These are phyloP conservation scores for Schrankia costaestrigalis DNA, from an alignment of 2,888 invertebrate species.

Conservation along the genomic window DNA sequence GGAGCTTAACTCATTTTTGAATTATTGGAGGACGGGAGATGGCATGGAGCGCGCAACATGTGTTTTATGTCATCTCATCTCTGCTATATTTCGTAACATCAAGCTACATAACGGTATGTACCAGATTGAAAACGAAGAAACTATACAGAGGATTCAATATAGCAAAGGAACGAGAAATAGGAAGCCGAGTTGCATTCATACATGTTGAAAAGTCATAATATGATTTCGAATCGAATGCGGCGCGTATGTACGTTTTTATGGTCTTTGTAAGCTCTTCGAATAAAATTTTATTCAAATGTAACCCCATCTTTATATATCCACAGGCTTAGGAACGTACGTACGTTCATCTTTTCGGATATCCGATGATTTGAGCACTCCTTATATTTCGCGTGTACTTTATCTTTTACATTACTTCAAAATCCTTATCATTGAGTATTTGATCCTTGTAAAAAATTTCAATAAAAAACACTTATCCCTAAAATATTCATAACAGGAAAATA, in stretches of 20 bases:
- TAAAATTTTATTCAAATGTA: slow-evolving; percentile 56
- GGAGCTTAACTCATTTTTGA: slow-evolving; percentile 65
- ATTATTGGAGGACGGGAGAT: slow-evolving; percentile 60
- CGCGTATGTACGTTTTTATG: slow-evolving; percentile 59
- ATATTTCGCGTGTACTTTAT: slow-evolving; percentile 23
- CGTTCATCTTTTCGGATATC: slow-evolving; percentile 33
- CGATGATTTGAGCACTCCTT: slow-evolving; percentile 29
- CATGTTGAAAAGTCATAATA: slow-evolving; percentile 72
- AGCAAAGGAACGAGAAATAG: slow-evolving; percentile 60
- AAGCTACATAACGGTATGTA: slow-evolving; percentile 45
- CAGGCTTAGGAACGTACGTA: slow-evolving; percentile 35
- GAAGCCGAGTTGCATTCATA: slow-evolving; percentile 66
- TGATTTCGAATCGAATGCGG: slow-evolving; percentile 69
- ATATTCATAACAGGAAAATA: slow-evolving; percentile 26
- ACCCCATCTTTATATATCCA: slow-evolving; percentile 35
- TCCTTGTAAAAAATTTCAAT: slow-evolving; percentile 17
- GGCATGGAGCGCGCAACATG: slow-evolving; percentile 65
- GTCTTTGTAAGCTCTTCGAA: slow-evolving; percentile 49
- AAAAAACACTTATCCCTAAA: slow-evolving; percentile 2
- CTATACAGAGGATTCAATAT: slow-evolving; percentile 65
- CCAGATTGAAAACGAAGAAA: slow-evolving; percentile 70
- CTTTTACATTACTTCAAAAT: slow-evolving; percentile 26
- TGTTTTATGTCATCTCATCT: slow-evolving; percentile 68
- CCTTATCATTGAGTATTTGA: slow-evolving; percentile 22
- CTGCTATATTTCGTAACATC: slow-evolving; percentile 58